These are phyloP conservation scores for Antigone vipio DNA, from an alignment of 2,113 vertebrate species.

Conservation along the genomic window DNA sequence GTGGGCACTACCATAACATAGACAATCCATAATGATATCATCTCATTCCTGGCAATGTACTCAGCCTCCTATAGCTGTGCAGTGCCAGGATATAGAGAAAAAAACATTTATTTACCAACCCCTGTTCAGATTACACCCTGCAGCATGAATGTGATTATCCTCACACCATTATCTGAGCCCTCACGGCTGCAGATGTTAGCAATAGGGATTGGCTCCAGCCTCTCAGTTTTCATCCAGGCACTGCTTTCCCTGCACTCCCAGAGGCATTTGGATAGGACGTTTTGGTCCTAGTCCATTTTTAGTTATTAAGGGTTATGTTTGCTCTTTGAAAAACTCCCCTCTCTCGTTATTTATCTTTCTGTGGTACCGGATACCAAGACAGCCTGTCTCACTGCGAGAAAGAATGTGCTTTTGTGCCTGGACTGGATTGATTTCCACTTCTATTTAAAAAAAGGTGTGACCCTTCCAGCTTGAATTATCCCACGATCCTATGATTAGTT, in stretches of 20 bases:
- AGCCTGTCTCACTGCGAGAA: background rate
- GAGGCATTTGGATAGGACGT: background rate
- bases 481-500: background rate
- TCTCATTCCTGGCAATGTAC: background rate
- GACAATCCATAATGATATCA: background rate
- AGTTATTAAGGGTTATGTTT: slow-evolving; percentile 5
- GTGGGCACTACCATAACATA: background rate
- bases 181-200: slow-evolving; percentile 38
- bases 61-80: background rate
- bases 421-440: background rate
- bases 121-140: slow-evolving; percentile 15
- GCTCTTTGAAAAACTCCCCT: background rate
- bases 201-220: background rate
- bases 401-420: background rate
- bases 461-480: background rate
- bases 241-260: background rate
- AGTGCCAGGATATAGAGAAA: background rate
- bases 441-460: slow-evolving; percentile 3
- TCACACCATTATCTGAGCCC: slow-evolving; percentile 25
- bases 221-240: background rate
- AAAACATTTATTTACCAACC: background rate
- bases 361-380: background rate
- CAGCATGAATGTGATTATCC: background rate
- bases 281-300: slow-evolving; percentile 10
- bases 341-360: slow-evolving; percentile 18